phyloP scores from a whole-genome alignment of 35 echinoderm and acorn worm species.

The Patiria miniata region DNA sequence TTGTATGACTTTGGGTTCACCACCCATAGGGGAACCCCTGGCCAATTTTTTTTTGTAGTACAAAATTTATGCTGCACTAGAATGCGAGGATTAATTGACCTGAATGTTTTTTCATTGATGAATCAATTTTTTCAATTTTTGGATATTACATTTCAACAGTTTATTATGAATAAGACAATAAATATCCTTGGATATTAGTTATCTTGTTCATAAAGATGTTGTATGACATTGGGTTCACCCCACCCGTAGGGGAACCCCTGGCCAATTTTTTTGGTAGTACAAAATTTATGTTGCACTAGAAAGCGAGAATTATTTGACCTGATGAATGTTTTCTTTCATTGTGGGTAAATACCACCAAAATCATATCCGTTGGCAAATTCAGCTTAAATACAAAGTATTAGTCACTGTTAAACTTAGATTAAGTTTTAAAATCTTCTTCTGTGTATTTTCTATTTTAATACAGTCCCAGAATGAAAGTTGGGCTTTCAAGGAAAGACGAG shows the following conservation, averaged over 20 bases:
- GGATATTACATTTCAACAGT: no score
- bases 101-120: no score
- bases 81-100: no score
- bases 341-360: no score
- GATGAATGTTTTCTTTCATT: no score
- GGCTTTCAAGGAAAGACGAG: background rate
- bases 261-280: background rate
- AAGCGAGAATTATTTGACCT: no score
- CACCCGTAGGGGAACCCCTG: slow-evolving; percentile 10
- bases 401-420: no score
- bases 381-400: no score
- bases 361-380: no score
- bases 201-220: background rate
- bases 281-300: background rate
- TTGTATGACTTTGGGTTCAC: slow-evolving; percentile 1
- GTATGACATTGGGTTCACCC: background rate
- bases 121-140: no score
- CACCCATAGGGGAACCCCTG: slow-evolving; percentile 16
- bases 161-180: slow-evolving; percentile 14
- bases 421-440: background rate
- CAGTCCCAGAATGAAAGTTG: background rate
- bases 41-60: background rate
- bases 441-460: background rate
- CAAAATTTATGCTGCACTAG: background rate
- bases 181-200: background rate